A percentile compares a stretch with the other conserved stretches of the same genome.
phyloP scores from a whole-genome alignment of 1,140 invertebrate species.

The Drosophila asahinai region DNA sequence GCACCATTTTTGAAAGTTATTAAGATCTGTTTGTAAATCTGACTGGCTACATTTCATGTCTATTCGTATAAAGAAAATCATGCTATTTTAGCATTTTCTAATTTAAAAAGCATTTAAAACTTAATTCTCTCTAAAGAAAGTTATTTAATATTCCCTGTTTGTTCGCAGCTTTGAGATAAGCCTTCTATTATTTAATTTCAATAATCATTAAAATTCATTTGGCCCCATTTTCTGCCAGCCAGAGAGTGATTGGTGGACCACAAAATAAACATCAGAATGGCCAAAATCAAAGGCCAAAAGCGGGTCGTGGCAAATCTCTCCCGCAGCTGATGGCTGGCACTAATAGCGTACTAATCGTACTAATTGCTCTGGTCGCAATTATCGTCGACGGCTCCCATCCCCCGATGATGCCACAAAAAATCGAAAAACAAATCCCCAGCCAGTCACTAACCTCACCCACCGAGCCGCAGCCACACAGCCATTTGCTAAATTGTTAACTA shows the following conservation, averaged over 20 bases:
- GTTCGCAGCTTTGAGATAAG: background rate
- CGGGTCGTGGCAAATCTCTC: constrained; percentile 23
- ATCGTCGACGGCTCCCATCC: constrained; percentile 57
- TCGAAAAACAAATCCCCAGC: constrained; percentile 56
- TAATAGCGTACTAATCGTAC: constrained; percentile 81
- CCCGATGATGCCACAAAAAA: constrained; percentile 32
- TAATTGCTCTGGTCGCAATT: constrained; percentile 82
- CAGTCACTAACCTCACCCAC: constrained; percentile 29
- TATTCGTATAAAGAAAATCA: background rate
- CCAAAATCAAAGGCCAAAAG: constrained; percentile 59
- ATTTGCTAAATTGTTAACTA: constrained; percentile 79
- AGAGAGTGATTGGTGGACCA: constrained; percentile 27
- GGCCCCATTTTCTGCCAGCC: constrained; percentile 6
- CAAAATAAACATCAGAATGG: constrained; percentile 66
- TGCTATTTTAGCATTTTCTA: no score
- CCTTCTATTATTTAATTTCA: constrained; percentile 30
- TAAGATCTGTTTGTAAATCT: no score
- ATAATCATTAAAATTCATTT: constrained; percentile 51
- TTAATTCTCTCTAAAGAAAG: background rate
- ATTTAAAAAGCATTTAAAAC: no score
- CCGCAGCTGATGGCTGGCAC: constrained; percentile 73
- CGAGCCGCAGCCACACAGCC: constrained; percentile 41
- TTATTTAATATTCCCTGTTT: no score
- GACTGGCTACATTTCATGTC: no score
- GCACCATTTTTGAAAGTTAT: no score